Evolutionary conservation across 2,797 vertebrate genomes (phyloP).

Genomic region (Tangara arthus): DNA sequence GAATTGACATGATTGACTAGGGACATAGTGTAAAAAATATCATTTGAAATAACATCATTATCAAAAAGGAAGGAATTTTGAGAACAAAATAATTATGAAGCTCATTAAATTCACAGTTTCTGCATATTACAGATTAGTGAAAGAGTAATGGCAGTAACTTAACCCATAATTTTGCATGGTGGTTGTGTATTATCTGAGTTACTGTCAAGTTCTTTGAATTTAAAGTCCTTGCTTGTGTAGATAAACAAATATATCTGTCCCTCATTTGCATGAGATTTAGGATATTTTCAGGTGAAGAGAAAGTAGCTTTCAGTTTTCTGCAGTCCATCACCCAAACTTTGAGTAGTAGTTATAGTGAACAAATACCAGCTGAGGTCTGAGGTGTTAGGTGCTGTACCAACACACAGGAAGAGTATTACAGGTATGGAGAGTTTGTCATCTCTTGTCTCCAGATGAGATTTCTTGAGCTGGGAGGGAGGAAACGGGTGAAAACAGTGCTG

Average conservation of each 20-base stretch:
- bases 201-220: slow-evolving; percentile 36
- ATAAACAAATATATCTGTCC: slow-evolving; percentile 46
- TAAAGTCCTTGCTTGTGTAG: not conserved
- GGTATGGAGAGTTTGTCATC: not conserved
- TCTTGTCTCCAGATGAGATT: not conserved
- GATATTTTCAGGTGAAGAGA: not conserved
- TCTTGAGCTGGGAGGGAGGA: not conserved
- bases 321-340: not conserved
- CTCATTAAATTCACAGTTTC: slow-evolving; percentile 45
- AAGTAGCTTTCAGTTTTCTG: not conserved
- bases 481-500: not conserved
- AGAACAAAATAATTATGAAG: slow-evolving; percentile 51
- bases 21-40: slow-evolving; percentile 5
- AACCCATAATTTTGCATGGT: slow-evolving; percentile 36
- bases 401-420: not conserved
- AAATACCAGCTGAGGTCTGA: not conserved
- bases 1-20: slow-evolving; percentile 17
- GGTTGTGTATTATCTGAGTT: slow-evolving; percentile 34
- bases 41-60: slow-evolving; percentile 38
- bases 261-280: slow-evolving; percentile 21
- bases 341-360: not conserved
- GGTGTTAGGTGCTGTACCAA: not conserved
- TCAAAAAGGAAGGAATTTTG: slow-evolving; percentile 27
- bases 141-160: slow-evolving; percentile 46
- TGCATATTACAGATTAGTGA: slow-evolving; percentile 46